Evolutionary conservation across 1,140 invertebrate genomes (phyloP).

Genomic region (Neodiprion fabricii): DNA sequence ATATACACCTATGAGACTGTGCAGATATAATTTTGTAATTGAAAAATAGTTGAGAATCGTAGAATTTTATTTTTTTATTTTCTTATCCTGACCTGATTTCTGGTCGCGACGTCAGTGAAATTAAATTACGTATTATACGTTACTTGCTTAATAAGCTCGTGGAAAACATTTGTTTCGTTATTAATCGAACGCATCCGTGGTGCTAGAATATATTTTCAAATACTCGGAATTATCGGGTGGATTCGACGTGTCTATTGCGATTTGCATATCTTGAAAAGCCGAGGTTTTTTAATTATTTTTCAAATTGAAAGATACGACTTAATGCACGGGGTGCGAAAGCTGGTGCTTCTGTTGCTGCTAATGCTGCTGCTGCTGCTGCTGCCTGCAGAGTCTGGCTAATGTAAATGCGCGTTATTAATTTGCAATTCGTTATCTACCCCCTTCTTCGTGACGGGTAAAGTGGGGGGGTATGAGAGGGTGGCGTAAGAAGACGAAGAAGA

Average conservation of each 20-base stretch:
- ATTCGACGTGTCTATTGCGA: neutral
- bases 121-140: no score
- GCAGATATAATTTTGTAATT: no score
- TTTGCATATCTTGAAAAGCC: neutral
- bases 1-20: no score
- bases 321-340: neutral
- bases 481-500: neutral
- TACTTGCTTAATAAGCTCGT: no score
- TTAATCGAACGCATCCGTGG: no score
- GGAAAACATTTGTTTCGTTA: no score
- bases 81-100: no score
- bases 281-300: no score
- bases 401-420: conserved; percentile 52
- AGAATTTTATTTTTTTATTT: neutral
- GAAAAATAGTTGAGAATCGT: no score
- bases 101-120: no score
- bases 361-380: neutral
- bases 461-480: neutral
- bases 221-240: neutral
- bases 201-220: no score
- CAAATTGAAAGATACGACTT: no score
- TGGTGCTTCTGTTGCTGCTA: neutral
- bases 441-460: neutral
- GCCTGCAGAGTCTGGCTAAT: conserved; percentile 34
- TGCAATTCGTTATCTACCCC: conserved; percentile 48